Conservation (phyloP, 2,113 vertebrate genomes). For the Ailuropoda melanoleuca region DNA sequence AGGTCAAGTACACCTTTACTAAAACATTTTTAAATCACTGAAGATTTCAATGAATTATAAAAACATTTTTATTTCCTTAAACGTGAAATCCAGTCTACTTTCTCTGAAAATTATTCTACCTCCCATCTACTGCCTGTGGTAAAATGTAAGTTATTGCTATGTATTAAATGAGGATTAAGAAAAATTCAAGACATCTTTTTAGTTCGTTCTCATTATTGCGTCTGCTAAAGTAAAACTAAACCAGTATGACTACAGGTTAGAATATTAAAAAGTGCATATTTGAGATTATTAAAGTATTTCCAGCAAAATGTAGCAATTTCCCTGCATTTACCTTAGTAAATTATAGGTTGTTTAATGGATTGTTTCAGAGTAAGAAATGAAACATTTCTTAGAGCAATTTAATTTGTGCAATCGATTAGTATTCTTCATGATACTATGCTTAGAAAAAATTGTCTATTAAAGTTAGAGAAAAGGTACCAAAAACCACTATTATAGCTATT, state of each 20-base stretch:
- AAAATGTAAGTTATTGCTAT: constrained; percentile 35
- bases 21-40: neutral
- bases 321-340: neutral
- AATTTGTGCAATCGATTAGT: constrained; percentile 17
- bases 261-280: constrained; percentile 35
- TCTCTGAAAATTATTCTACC: constrained; percentile 4
- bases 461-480: neutral
- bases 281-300: constrained; percentile 35
- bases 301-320: neutral
- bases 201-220: constrained; percentile 33
- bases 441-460: neutral
- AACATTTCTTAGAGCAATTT: constrained; percentile 17
- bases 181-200: constrained; percentile 17
- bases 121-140: neutral
- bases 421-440: neutral
- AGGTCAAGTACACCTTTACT: neutral
- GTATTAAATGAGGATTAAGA: neutral
- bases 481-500: neutral
- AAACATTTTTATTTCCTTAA: constrained; percentile 37
- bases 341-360: neutral
- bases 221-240: constrained; percentile 47
- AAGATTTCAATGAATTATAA: constrained; percentile 24
- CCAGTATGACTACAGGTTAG: neutral
- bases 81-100: neutral
- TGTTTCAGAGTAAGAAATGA: constrained; percentile 9